Percentiles rank a stretch among this genome's conserved stretches.
phyloP scores from a whole-genome alignment of 1,140 invertebrate species.

The Geopemphigus sp. region DNA sequence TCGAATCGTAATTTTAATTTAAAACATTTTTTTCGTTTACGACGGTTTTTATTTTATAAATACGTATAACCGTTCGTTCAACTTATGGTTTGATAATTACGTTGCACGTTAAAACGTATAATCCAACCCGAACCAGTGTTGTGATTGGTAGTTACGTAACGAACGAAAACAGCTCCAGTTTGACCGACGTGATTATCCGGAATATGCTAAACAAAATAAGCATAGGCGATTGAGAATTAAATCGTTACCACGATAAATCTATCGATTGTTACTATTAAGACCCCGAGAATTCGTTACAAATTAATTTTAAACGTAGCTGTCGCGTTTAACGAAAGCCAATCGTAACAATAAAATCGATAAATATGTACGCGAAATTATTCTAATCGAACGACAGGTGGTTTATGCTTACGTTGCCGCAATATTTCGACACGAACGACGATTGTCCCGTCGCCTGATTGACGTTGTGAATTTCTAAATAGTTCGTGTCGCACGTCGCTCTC shows the following conservation, averaged over 20 bases:
- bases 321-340: too few species aligned
- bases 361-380: too few species aligned
- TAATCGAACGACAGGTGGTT: background rate
- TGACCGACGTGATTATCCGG: background rate
- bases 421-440: slow-evolving; percentile 31
- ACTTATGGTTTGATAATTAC: background rate
- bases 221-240: background rate
- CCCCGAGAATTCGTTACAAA: too few species aligned
- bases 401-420: slow-evolving; percentile 8
- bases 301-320: too few species aligned
- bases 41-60: too few species aligned
- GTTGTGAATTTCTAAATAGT: slow-evolving; percentile 12
- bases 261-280: too few species aligned
- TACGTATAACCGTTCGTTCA: too few species aligned
- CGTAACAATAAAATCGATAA: too few species aligned
- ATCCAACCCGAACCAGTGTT: background rate
- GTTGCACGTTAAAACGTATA: background rate
- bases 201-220: background rate
- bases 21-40: too few species aligned
- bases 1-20: too few species aligned
- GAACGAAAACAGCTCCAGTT: slow-evolving; percentile 13
- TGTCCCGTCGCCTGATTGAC: background rate
- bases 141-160: background rate
- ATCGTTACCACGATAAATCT: too few species aligned
- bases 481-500: background rate